Evolutionary conservation across 2,797 vertebrate genomes (phyloP), one percentile per base, ranked within the genome.

Genomic region (Champsocephalus gunnari): DNA sequence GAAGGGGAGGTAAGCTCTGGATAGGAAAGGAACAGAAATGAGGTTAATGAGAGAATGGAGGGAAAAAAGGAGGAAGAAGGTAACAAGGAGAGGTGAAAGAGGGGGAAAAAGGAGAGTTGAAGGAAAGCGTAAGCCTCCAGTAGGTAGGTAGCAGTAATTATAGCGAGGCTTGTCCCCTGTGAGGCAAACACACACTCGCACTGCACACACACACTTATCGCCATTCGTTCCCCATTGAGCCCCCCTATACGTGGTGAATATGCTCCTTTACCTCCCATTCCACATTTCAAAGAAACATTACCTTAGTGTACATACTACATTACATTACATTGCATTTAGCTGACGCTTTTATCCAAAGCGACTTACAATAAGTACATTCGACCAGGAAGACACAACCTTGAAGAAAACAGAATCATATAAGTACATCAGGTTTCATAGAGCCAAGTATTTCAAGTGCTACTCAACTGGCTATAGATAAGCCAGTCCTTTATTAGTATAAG

Each of bases 71-170:
- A 45, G 47, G 66, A 41, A 73, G 63, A 75, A 58, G 21, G 73
- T 59, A 41, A 78, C 63, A 76, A 72, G 67, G 21, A 1, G 38
- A 69, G 84, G 74, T 83, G 71, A 87, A 58, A 48, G 72, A 82
- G 70, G 66, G 80, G 79, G 73, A 62, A 19, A 63, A 62, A 76
- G 71, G 66, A 55, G 77, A 81, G 87, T 86, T 89, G 83, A 88
- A 85, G 67, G 71, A 80, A 90, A 90, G 87, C 89, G 75, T 89
- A 90, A 88, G 71, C 77, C 64, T 84, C 16, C 62, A 54, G 74
- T 79, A 74, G 51, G 73, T 80, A 77, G 82, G 85, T 71, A 75
- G 79, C 73, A 66, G 84, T 90, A 90, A 92, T 91, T 93, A 91
- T 82, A 87, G 82, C 67, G 0, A 81, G 80, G 65, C 82, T 48